phyloP scores from a whole-genome alignment of 2,797 vertebrate genomes.

The Hemitrygon akajei region DNA sequence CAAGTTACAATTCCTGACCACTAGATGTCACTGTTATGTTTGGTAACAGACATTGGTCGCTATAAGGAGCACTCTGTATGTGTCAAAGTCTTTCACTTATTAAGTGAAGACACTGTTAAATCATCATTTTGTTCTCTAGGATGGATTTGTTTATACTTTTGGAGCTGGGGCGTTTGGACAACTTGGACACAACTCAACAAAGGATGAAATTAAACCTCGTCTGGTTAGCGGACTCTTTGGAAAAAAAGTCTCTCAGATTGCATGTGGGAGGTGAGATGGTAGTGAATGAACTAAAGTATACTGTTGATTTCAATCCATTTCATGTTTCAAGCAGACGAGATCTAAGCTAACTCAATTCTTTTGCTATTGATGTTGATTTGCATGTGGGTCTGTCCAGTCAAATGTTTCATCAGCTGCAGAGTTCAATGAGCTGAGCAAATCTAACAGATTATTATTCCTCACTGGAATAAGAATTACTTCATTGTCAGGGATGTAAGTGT shows the following conservation, averaged over 20 bases:
- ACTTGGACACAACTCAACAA: constrained; percentile 73
- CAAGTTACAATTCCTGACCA: background rate
- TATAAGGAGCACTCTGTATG: background rate
- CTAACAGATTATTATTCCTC: background rate
- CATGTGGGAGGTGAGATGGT: constrained; percentile 68
- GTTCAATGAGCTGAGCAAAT: background rate
- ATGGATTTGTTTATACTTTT: constrained; percentile 70
- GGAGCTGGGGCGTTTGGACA: constrained; percentile 71
- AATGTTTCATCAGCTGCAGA: background rate
- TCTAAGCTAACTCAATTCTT: background rate
- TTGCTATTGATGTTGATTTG: background rate
- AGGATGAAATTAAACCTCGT: constrained; percentile 58
- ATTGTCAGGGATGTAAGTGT: too few relatives aligned
- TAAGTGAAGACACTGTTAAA: background rate
- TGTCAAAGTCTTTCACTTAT: background rate
- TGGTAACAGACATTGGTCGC: background rate
- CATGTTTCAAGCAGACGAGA: background rate
- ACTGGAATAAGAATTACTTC: background rate
- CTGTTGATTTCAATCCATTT: background rate
- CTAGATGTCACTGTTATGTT: background rate
- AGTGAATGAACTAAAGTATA: background rate
- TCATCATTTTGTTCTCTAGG: constrained; percentile 49
- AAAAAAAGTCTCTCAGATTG: constrained; percentile 58
- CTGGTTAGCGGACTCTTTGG: constrained; percentile 65
- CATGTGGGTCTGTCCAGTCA: background rate